Conservation (phyloP, 2,797 vertebrate species). For the Anisognathus igniventris region DNA sequence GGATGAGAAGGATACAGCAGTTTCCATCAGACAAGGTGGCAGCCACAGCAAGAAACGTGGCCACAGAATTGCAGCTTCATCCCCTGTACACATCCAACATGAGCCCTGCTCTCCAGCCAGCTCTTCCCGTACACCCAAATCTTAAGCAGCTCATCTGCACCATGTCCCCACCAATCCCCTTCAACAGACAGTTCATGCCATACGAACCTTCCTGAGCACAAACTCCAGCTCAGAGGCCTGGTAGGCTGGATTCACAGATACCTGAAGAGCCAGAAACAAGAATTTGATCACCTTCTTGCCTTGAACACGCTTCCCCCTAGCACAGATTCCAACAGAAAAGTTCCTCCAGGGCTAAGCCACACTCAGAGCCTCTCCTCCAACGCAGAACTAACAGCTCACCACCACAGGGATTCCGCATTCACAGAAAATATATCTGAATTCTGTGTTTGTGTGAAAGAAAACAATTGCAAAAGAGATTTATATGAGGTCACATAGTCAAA, state of each 20-base stretch:
- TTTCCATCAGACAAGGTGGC: not conserved
- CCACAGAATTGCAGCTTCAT: not conserved
- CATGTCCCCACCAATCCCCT: not conserved
- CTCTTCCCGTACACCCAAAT: not conserved
- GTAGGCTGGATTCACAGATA: constrained; percentile 90
- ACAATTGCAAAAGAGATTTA: not conserved
- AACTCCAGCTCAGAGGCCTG: constrained; percentile 85
- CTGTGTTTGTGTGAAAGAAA: not conserved
- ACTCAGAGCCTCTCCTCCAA: not conserved
- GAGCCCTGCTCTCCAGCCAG: not conserved
- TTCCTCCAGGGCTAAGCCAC: not conserved
- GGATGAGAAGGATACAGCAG: not conserved
- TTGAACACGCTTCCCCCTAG: not conserved
- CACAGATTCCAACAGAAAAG: not conserved
- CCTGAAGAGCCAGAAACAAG: constrained; percentile 68
- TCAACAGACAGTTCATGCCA: not conserved
- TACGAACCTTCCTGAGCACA: constrained; percentile 81
- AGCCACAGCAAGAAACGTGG: not conserved
- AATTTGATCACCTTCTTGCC: not conserved
- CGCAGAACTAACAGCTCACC: not conserved
- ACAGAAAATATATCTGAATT: not conserved
- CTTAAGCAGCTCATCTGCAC: not conserved
- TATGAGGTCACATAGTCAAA: not conserved
- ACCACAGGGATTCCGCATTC: not conserved
- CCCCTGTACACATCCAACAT: not conserved